phyloP scores from a whole-genome alignment of 2,888 invertebrate genomes.

The Campoplex nolae region DNA sequence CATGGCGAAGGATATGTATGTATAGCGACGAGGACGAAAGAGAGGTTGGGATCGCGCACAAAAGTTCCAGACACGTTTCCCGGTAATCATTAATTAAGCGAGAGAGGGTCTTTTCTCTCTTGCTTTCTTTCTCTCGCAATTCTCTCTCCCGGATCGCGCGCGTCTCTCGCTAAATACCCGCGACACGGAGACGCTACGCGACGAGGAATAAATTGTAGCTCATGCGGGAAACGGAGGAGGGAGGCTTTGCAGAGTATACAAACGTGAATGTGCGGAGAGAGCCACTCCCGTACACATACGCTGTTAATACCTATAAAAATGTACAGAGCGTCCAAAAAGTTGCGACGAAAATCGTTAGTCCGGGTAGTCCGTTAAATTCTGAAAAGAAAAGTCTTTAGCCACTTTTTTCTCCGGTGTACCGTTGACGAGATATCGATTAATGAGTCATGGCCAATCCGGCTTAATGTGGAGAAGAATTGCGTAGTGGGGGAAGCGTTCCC shows the following conservation, averaged over 20 bases:
- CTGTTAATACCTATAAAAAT: conserved; percentile 9
- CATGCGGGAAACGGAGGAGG: conserved; percentile 20
- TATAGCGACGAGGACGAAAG: conserved; percentile 57
- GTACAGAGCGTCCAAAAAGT: neutral
- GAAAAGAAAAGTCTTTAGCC: neutral
- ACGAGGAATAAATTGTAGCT: conserved; percentile 69
- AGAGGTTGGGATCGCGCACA: conserved; percentile 74
- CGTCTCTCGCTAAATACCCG: conserved; percentile 77
- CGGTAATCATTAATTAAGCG: conserved; percentile 84
- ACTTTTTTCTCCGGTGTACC: neutral
- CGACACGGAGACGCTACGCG: conserved; percentile 73
- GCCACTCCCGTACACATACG: conserved; percentile 59
- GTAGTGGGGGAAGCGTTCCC: neutral
- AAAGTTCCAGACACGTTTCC: conserved; percentile 82
- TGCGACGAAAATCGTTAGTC: neutral
- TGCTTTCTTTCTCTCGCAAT: conserved; percentile 44
- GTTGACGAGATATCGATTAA: neutral
- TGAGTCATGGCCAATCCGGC: neutral
- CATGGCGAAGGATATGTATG: conserved; percentile 15
- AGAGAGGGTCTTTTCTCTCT: conserved; percentile 67
- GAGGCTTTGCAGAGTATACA: conserved; percentile 42
- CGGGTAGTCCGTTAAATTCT: neutral
- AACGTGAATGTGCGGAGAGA: conserved; percentile 37
- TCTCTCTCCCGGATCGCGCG: conserved; percentile 64
- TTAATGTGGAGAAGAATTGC: neutral